Conservation (phyloP, 2,888 invertebrate species). For the Anarsia innoxiella region DNA sequence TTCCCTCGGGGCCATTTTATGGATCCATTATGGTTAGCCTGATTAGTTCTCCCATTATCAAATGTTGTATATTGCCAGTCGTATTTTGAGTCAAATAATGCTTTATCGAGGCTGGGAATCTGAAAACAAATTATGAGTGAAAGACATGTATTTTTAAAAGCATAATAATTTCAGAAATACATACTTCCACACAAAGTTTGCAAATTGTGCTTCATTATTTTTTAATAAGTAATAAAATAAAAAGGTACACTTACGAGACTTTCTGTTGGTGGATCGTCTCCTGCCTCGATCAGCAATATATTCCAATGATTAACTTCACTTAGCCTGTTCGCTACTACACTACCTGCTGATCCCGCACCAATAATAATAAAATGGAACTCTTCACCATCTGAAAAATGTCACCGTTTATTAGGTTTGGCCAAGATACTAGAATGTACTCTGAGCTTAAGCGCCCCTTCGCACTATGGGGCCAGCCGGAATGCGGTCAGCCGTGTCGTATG, state of each 20-base stretch:
- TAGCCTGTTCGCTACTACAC: constrained; percentile 31
- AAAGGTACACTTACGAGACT: no score
- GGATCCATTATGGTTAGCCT: constrained; percentile 65
- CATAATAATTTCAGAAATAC: no score
- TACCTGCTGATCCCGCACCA: constrained; percentile 32
- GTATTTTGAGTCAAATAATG: constrained; percentile 47
- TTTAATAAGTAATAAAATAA: no score
- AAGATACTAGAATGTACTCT: no score
- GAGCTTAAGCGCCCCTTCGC: no score
- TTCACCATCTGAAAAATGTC: constrained; percentile 6
- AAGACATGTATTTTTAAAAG: no score
- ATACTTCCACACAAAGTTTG: no score
- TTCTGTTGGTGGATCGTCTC: constrained; percentile 26
- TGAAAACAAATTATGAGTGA: constrained; percentile 4
- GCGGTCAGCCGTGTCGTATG: no score
- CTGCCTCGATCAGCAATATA: constrained; percentile 33
- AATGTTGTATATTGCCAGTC: constrained; percentile 91
- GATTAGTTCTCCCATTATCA: constrained; percentile 80
- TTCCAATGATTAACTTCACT: constrained; percentile 31
- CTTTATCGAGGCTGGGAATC: constrained; percentile 2
- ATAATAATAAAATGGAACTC: constrained; percentile 34
- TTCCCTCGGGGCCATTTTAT: constrained; percentile 74
- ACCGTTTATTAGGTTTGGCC: no score
- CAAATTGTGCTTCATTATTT: no score
- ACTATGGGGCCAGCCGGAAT: no score